Base-by-base conservation (phyloP, 2,113 vertebrate genomes). In the Campylomormyrus numenius region DNA sequence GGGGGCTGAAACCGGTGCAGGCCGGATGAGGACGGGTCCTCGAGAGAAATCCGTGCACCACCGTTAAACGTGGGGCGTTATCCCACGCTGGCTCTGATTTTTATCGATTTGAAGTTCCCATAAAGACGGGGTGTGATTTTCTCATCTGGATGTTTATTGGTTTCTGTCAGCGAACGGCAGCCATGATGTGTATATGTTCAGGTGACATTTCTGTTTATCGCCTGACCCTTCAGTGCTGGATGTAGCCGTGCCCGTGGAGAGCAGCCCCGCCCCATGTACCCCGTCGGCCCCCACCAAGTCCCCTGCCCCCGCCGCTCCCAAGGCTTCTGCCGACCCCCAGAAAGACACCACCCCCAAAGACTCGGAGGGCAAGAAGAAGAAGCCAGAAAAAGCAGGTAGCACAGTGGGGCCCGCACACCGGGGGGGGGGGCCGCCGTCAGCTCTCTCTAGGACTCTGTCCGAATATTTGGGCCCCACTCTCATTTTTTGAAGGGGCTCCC, bases 361-460 rank as follows among this genome's bases (percentile, higher is more conserved):
- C 94, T 92, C 84, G 21, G 97, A 97, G 93, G 93, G 95, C 90
- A 97, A 97, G 89, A 98, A 97, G 93, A 97, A 97, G 92, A 98
- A 98, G 94, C 89, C 91, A 70, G 98, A 98, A 94, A 98, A 98
- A 92, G 99, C 97, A 97, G 98, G 98, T 98, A 96, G 90, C 24
- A 0, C 5, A 0, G 13, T 19, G 2, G 2, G 10, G 21, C 56
- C 3, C 3, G 10, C 3, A 11, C 1, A 13, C 7, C n/a, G 0
- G 62, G 39, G 39, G 39, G 39, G 39, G 39, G 39, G 39, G 39
- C 80, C 0, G 21, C 8, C 6, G 0, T 56, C 53, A 5, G 45
- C 83, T 5, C 7, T 2, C 8, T n/a, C 24, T 45, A 24, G 8
- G 17, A 35, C 3, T 35, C n/a, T 8, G 49, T 7, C 48, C n/a